These are phyloP conservation scores for Drosophila maculinotata DNA, from an alignment of 2,888 invertebrate species.

Conservation along the genomic window DNA sequence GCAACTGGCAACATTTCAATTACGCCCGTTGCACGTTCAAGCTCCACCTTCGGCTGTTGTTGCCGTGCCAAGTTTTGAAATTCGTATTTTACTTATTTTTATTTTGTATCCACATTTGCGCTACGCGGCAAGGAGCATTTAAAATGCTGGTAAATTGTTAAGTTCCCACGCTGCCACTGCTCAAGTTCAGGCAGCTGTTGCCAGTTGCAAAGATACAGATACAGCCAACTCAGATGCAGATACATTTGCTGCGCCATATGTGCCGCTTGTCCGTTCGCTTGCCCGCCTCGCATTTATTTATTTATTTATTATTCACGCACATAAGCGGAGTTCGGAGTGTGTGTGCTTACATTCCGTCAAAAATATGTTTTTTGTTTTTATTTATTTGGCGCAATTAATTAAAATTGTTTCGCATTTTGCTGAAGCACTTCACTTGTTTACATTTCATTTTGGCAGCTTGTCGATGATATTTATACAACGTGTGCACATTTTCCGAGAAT, in stretches of 20 bases:
- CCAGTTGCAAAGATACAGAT: conserved; percentile 37
- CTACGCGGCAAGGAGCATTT: conserved; percentile 45
- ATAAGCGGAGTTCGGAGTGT: background rate
- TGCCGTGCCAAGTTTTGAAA: conserved; percentile 15
- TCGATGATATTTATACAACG: conserved; percentile 49
- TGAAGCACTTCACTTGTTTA: conserved; percentile 43
- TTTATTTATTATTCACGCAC: conserved; percentile 37
- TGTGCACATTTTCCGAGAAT: conserved; percentile 18
- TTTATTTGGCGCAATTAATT: conserved; percentile 63
- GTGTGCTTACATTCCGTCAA: conserved; percentile 44
- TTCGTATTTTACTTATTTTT: conserved; percentile 1
- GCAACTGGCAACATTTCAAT: conserved; percentile 71
- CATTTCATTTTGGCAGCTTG: conserved; percentile 43
- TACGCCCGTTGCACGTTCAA: conserved; percentile 34
- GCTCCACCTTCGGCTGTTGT: conserved; percentile 1
- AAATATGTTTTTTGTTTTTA: conserved; percentile 29
- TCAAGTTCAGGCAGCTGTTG: conserved; percentile 67
- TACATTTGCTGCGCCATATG: conserved; percentile 50
- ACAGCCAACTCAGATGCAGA: conserved; percentile 31
- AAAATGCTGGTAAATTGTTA: conserved; percentile 39
- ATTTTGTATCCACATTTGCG: conserved; percentile 2
- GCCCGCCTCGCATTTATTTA: conserved; percentile 43
- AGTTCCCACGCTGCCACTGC: conserved; percentile 71
- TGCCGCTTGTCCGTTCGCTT: conserved; percentile 13
- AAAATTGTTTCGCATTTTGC: conserved; percentile 46